Evolutionary conservation across 2,113 vertebrate species (phyloP).

Genomic region (Ophiodon elongatus): DNA sequence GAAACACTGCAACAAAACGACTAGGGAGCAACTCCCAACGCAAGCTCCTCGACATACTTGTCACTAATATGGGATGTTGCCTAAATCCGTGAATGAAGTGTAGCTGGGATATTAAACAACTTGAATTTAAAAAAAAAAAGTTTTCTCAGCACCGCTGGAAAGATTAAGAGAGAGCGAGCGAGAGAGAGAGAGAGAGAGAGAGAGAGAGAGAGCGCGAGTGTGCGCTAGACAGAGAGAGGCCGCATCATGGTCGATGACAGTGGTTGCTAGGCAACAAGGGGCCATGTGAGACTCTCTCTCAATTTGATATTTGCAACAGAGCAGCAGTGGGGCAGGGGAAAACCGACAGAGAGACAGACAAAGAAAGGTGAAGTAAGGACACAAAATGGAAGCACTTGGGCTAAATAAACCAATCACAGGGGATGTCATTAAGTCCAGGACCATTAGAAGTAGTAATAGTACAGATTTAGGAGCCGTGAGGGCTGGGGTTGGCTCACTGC

Average conservation of each 20-base stretch:
- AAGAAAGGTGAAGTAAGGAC: conserved; percentile 38
- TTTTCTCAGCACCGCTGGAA: conserved; percentile 26
- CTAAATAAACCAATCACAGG: conserved; percentile 26
- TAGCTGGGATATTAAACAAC: conserved; percentile 52
- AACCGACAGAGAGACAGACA: conserved; percentile 29
- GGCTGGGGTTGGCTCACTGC: conserved; percentile 1
- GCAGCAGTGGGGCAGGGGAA: conserved; percentile 37
- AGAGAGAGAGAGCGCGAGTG: conserved; percentile 33
- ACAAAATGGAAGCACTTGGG: conserved; percentile 40
- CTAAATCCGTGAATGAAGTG: conserved; percentile 41
- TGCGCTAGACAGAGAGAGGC: conserved; percentile 30
- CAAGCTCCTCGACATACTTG: background rate
- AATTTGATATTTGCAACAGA: conserved; percentile 79
- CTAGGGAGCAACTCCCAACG: background rate
- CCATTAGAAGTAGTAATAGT: conserved; percentile 31
- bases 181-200: conserved; percentile 39
- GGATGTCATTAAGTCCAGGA: background rate
- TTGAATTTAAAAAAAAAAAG: conserved; percentile 22
- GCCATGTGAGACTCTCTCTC: conserved; percentile 74
- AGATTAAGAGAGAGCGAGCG: conserved; percentile 41
- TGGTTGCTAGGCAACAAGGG: conserved; percentile 84
- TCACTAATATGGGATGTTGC: conserved; percentile 11
- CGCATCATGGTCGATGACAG: conserved; percentile 75
- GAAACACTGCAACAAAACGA: conserved; percentile 29
- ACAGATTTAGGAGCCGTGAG: conserved; percentile 18